phyloP scores from a whole-genome alignment of 2,113 vertebrate genomes.

The Channa argus region DNA sequence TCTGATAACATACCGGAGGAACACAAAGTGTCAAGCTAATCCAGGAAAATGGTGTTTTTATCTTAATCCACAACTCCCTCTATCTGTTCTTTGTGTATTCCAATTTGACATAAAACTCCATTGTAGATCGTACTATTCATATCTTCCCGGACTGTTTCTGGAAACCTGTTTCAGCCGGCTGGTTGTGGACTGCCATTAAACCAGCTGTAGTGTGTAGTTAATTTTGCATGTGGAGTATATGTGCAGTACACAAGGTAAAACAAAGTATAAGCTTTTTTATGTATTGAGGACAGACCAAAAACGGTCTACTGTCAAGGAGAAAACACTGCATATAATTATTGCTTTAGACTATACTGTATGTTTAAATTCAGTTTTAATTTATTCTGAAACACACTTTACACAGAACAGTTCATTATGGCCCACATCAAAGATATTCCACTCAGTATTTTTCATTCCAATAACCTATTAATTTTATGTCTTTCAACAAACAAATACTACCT shows the following conservation, averaged over 20 bases:
- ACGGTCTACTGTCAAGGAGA: background rate
- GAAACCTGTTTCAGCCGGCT: background rate
- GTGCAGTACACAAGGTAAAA: background rate
- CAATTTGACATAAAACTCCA: constrained; percentile 15
- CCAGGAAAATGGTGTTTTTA: constrained; percentile 50
- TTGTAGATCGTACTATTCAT: background rate
- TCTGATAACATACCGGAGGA: constrained; percentile 34
- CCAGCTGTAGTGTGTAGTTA: no score
- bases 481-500: background rate
- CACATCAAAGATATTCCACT: no score
- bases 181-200: background rate
- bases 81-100: constrained; percentile 24
- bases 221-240: background rate
- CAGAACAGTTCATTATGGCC: no score
- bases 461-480: background rate
- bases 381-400: no score
- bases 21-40: constrained; percentile 34
- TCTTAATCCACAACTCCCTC: constrained; percentile 55
- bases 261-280: background rate
- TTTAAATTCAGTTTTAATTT: no score
- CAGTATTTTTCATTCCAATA: background rate
- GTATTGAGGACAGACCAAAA: background rate
- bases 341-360: no score
- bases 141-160: background rate
- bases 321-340: background rate